Evolutionary conservation across 35 echinoderm and acorn worm genomes (phyloP).

Genomic region (Anneissia japonica): DNA sequence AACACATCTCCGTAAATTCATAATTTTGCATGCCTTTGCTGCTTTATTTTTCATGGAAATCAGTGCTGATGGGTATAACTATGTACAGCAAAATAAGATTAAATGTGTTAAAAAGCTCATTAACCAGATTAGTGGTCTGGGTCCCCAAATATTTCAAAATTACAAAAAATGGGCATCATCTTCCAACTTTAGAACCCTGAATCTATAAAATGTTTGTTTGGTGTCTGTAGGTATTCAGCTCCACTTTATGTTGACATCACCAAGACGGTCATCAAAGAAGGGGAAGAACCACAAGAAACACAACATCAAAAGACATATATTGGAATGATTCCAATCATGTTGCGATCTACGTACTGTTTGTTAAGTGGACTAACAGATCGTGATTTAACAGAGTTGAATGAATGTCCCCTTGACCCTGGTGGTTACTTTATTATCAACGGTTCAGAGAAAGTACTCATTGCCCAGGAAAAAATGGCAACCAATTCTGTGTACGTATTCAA

Average conservation of each 20-base stretch:
- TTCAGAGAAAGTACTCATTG: constrained; percentile 93
- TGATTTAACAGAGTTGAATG: constrained; percentile 99
- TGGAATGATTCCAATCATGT: constrained; percentile 97
- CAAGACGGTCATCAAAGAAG: constrained; percentile 83
- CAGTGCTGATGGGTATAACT: too few relatives aligned
- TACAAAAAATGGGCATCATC: too few relatives aligned
- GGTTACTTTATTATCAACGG: constrained; percentile 99
- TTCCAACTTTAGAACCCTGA: too few relatives aligned
- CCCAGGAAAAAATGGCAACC: constrained; percentile 97
- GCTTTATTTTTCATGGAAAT: too few relatives aligned
- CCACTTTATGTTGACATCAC: constrained; percentile 98
- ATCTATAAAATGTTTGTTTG: too few relatives aligned
- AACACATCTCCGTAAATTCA: too few relatives aligned
- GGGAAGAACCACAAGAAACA: constrained; percentile 80
- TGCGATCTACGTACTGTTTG: constrained; percentile 94
- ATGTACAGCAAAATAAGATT: too few relatives aligned
- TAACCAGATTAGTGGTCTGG: too few relatives aligned
- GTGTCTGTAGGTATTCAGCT: constrained; percentile 93
- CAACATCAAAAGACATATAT: constrained; percentile 97
- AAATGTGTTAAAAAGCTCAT: too few relatives aligned
- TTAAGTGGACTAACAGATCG: constrained; percentile 97
- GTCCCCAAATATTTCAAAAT: too few relatives aligned
- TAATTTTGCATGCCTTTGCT: too few relatives aligned
- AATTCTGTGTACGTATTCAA: constrained; percentile 89
- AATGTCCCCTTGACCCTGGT: constrained; percentile 93